Percentiles rank a stretch among this genome's conserved stretches.
Evolutionary conservation across 2,113 vertebrate species (phyloP).

Genomic region (Trogon melanurus): DNA sequence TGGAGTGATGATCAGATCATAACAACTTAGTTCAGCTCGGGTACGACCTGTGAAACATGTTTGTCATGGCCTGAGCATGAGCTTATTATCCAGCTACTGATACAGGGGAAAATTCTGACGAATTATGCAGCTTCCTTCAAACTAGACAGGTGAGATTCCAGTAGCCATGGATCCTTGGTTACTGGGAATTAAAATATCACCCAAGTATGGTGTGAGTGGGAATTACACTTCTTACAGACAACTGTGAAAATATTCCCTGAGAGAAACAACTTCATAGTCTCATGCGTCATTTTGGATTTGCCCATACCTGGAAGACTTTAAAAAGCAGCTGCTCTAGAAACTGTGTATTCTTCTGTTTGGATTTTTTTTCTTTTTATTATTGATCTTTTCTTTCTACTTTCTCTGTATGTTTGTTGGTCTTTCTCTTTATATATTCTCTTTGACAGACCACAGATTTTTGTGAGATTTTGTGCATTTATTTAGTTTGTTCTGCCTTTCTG

Average conservation of each 20-base stretch:
- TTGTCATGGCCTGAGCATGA: too few relatives aligned
- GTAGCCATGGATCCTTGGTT: accelerated
- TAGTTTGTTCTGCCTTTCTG: neutral
- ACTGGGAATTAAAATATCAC: neutral
- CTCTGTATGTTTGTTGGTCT: neutral
- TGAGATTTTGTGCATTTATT: neutral
- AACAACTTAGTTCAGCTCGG: neutral
- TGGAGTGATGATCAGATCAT: neutral
- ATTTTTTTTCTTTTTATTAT: neutral
- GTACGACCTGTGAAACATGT: neutral
- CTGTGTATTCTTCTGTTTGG: neutral
- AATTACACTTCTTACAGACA: neutral
- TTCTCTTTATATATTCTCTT: neutral
- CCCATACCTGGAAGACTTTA: neutral
- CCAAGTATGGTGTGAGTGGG: neutral
- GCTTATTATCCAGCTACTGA: neutral
- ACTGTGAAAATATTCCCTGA: neutral
- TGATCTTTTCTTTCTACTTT: neutral
- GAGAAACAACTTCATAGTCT: neutral
- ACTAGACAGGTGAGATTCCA: neutral
- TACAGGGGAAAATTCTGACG: neutral
- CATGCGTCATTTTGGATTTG: neutral
- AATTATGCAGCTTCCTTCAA: neutral
- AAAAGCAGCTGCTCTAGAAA: neutral
- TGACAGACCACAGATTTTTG: neutral